These are phyloP conservation scores for Loripinus fragilis DNA, from an alignment of 2,888 invertebrate species.

Conservation along the genomic window DNA sequence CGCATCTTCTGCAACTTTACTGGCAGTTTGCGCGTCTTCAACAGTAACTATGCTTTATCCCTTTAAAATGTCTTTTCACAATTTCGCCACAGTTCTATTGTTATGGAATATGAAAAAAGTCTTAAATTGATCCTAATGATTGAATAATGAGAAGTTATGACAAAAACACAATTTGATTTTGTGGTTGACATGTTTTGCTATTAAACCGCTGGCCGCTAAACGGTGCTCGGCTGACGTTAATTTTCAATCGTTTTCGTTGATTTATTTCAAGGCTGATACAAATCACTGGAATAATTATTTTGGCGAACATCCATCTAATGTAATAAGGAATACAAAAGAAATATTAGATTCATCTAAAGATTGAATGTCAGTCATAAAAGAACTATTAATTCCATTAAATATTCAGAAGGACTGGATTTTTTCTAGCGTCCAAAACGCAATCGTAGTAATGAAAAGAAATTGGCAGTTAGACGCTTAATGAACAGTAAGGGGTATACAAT, in stretches of 20 bases:
- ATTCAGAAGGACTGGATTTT: not conserved
- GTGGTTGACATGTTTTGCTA: conserved; percentile 36
- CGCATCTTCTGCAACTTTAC: not conserved
- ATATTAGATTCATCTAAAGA: conserved; percentile 15
- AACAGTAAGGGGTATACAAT: too few relatives aligned
- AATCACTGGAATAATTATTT: conserved; percentile 15
- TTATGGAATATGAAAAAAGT: conserved; percentile 15
- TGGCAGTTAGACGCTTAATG: too few relatives aligned
- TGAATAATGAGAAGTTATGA: conserved; percentile 50
- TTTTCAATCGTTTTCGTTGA: conserved; percentile 22
- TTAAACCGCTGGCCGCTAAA: conserved; percentile 16
- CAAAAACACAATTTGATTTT: conserved; percentile 49
- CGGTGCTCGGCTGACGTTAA: conserved; percentile 14
- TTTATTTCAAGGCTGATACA: conserved; percentile 13
- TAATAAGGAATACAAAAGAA: conserved; percentile 19
- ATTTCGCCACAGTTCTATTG: not conserved
- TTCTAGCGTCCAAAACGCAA: too few relatives aligned
- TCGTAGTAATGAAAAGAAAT: too few relatives aligned
- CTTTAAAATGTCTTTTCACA: not conserved
- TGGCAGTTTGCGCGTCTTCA: conserved; percentile 4
- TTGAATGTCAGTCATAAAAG: conserved; percentile 1
- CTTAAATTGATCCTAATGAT: conserved; percentile 55
- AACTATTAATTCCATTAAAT: conserved; percentile 16
- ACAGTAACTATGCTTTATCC: not conserved
- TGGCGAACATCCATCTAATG: conserved; percentile 9